Conservation (phyloP, 2,888 invertebrate genomes). For the Acanthosepion pharaonis region DNA sequence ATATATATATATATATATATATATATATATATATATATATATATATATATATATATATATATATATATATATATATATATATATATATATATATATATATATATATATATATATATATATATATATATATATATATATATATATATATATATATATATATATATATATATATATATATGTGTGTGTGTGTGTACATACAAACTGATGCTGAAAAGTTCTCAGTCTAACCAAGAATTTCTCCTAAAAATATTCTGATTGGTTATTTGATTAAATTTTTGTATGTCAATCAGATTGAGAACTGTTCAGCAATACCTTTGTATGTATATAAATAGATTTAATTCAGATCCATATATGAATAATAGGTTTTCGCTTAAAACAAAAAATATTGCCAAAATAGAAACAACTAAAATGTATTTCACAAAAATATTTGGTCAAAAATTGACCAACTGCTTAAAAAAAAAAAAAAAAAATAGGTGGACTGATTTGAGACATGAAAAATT, state of each 20-base stretch:
- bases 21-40: no score
- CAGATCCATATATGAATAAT: no score
- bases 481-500: neutral
- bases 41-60: neutral
- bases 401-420: neutral
- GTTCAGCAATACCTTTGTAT: neutral
- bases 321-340: neutral
- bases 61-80: neutral
- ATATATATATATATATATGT: neutral
- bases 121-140: no score
- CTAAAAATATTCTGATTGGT: no score
- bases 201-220: no score
- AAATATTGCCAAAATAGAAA: neutral
- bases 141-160: neutral
- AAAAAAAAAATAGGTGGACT: neutral
- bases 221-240: no score
- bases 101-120: no score
- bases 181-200: neutral
- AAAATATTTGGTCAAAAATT: neutral
- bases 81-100: no score
- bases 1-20: no score
- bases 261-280: no score
- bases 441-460: neutral
- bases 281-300: no score
- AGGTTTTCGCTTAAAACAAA: no score